Evolutionary conservation across 2,888 invertebrate genomes (phyloP).

Genomic region (Junonia oenone): DNA sequence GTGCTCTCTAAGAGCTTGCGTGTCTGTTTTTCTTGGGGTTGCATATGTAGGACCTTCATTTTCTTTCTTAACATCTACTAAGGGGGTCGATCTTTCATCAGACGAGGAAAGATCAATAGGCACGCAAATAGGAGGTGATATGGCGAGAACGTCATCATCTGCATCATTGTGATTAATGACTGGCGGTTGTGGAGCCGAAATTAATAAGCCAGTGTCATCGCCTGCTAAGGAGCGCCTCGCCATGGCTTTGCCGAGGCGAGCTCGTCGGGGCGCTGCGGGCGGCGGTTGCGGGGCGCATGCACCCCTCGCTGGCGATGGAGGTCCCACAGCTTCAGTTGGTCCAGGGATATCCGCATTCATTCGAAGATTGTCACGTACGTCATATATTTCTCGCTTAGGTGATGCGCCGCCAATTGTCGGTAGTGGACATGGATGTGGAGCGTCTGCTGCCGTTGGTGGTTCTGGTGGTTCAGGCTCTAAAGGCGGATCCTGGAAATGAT

Average conservation of each 20-base stretch:
- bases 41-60: conserved; percentile 65
- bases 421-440: conserved; percentile 59
- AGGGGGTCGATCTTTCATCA: conserved; percentile 65
- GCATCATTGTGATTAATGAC: conserved; percentile 56
- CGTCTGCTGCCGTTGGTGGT: conserved; percentile 62
- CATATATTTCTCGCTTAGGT: conserved; percentile 64
- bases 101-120: conserved; percentile 74
- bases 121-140: conserved; percentile 64
- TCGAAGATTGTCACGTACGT: conserved; percentile 60
- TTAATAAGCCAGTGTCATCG: conserved; percentile 73
- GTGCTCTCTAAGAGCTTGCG: conserved; percentile 66
- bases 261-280: conserved; percentile 63
- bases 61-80: conserved; percentile 71
- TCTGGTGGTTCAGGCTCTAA: conserved; percentile 52
- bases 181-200: conserved; percentile 50
- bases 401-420: conserved; percentile 69
- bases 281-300: conserved; percentile 82
- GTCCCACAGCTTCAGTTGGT: conserved; percentile 70
- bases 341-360: conserved; percentile 56
- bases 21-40: conserved; percentile 60
- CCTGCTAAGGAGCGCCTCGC: conserved; percentile 81
- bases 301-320: conserved; percentile 84
- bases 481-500: conserved; percentile 75
- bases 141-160: conserved; percentile 73
- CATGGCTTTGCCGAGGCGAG: conserved; percentile 82